These are phyloP conservation scores for Nemotelus pantherinus DNA, from an alignment of 2,888 invertebrate genomes.

Conservation along the genomic window DNA sequence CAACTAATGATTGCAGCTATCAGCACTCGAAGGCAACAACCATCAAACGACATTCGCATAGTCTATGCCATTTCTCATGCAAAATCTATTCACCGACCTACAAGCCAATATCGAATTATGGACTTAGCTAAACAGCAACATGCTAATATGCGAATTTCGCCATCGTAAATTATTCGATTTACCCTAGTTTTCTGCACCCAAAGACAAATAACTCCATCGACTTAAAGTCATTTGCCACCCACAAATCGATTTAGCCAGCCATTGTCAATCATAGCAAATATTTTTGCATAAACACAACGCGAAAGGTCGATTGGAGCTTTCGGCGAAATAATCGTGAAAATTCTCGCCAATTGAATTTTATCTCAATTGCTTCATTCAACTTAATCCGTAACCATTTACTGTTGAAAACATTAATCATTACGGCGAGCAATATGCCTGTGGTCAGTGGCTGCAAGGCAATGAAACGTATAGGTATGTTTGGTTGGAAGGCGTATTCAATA, in stretches of 20 bases:
- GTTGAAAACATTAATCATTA: not conserved
- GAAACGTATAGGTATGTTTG: no score
- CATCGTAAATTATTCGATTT: not conserved
- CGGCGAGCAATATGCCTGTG: no score
- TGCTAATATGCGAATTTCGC: not conserved
- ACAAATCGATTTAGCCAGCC: not conserved
- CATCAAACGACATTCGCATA: no score
- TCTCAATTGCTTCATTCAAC: constrained; percentile 3
- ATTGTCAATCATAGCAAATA: constrained; percentile 21
- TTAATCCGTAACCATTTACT: not conserved
- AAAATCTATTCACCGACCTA: no score
- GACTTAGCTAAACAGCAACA: not conserved
- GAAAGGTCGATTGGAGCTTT: not conserved
- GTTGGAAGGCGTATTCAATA: no score
- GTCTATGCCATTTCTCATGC: no score
- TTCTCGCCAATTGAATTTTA: not conserved
- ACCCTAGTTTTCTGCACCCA: not conserved
- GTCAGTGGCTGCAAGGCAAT: no score
- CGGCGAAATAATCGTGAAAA: not conserved
- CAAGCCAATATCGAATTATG: no score
- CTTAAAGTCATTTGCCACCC: constrained; percentile 19
- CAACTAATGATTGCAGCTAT: no score
- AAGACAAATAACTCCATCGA: constrained; percentile 25
- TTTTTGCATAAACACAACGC: constrained; percentile 12
- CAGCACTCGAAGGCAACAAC: no score